Percentiles rank a stretch among this genome's conserved stretches.
Evolutionary conservation across 2,113 vertebrate genomes (phyloP).

Genomic region (Gymnocephalus cernua): DNA sequence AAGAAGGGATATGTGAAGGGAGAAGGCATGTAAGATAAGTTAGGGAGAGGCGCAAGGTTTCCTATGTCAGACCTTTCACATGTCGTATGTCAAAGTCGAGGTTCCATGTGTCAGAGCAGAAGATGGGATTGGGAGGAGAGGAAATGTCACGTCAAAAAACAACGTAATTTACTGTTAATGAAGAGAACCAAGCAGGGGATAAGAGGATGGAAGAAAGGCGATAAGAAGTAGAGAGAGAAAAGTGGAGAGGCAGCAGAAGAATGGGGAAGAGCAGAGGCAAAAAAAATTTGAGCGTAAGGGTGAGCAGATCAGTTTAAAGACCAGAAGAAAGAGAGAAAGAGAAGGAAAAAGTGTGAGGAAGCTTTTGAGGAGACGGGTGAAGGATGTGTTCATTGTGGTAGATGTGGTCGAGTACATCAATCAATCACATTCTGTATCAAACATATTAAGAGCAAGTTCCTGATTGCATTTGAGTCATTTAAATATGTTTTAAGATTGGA

Average conservation of each 20-base stretch:
- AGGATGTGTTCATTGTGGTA: constrained; percentile 1
- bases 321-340: background rate
- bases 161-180: constrained; percentile 40
- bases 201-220: background rate
- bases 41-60: background rate
- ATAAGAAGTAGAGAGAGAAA: background rate
- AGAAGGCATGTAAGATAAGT: background rate
- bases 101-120: constrained; percentile 27
- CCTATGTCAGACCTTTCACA: constrained; percentile 31
- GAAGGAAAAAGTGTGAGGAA: background rate
- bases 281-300: background rate
- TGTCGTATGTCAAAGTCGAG: constrained; percentile 26
- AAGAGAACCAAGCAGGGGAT: constrained; percentile 12
- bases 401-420: background rate
- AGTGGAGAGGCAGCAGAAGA: background rate
- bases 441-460: background rate
- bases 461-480: constrained; percentile 5
- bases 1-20: background rate
- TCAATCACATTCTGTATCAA: constrained; percentile 21
- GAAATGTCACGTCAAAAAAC: constrained; percentile 62
- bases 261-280: background rate
- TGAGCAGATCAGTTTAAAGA: background rate
- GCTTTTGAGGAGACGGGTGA: background rate
- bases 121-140: constrained; percentile 2
- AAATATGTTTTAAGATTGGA: constrained; percentile 1